phyloP scores from a whole-genome alignment of 2,113 vertebrate species.

The Rynchops niger region DNA sequence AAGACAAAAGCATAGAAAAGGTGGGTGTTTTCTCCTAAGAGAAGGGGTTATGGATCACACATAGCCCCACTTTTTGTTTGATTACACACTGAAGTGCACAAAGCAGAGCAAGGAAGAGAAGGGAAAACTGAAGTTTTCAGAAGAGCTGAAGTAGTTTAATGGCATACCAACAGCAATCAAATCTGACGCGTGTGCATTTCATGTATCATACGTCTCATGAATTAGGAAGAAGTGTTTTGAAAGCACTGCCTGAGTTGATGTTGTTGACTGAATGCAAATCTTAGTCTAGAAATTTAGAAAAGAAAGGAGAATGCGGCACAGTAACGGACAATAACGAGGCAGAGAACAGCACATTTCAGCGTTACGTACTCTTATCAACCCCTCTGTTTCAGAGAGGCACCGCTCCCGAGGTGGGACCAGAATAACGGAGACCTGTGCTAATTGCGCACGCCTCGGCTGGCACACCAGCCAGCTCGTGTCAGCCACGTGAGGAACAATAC shows the following conservation, averaged over 20 bases:
- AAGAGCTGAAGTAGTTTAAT: not conserved
- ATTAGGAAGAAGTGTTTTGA: not conserved
- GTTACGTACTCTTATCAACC: fast-evolving
- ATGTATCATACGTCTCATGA: not conserved
- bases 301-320: not conserved
- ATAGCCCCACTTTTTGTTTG: not conserved
- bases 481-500: not conserved
- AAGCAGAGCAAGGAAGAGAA: not conserved
- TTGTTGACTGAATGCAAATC: not conserved
- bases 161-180: not conserved
- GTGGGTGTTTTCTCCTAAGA: not conserved
- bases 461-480: not conserved
- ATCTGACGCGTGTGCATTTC: not conserved
- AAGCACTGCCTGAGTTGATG: not conserved
- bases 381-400: not conserved
- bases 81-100: not conserved
- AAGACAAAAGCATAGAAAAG: not conserved
- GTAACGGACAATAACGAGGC: not conserved
- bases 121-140: not conserved
- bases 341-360: not conserved
- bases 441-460: not conserved
- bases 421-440: not conserved
- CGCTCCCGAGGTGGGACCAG: not conserved
- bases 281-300: not conserved
- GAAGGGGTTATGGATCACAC: not conserved